Evolutionary conservation across 1,140 invertebrate species (phyloP), one percentile per base, ranked within the genome.

Genomic region (Drosophila lacteicornis): DNA sequence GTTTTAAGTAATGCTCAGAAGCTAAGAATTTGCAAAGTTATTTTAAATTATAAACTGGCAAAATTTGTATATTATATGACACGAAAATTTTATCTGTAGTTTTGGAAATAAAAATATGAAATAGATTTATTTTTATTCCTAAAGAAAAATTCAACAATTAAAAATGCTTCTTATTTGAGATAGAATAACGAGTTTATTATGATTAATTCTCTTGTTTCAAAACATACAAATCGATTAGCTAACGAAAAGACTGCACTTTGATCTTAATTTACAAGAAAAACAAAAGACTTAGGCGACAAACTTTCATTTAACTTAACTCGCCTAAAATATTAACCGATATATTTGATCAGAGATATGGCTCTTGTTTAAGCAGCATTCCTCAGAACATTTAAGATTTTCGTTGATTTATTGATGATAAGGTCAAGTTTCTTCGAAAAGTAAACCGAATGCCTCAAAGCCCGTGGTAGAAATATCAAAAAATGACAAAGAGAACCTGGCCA

Each of bases 251-350:
- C 22, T 25, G 22, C 2, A 25, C 22, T 30, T 30, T 6, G 27
- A 30, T 27, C 27, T 27, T 27, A 1, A 27, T 7, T 27, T 27
- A 27, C 27, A 27, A 6, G 27, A 30, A 30, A 30, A 65, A 62
- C 63, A 51, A 71, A 79, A 69, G 81, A 84, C 79, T 82, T 79
- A 66, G 45, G 67, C 63, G 74, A 60, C 69, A 51, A 85, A 85
- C 82, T 80, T 27, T 30, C 7, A 6, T 30, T 30, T 30, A 30
- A 30, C 27, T 30, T 30, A n/a, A n/a, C 27, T 30, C 6, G 5
- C 27, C 27, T 30, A 6, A 30, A 30, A 30, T 30, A 30, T 30
- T 6, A 30, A 8, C 13, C 6, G 15, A 49, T 15, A 49, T 15
- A 3, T 47, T 47, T 22, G 19, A 22, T 57, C 8, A 57, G 25